Base-by-base conservation (phyloP, 2,888 invertebrate species). In the Amaurobius ferox region DNA sequence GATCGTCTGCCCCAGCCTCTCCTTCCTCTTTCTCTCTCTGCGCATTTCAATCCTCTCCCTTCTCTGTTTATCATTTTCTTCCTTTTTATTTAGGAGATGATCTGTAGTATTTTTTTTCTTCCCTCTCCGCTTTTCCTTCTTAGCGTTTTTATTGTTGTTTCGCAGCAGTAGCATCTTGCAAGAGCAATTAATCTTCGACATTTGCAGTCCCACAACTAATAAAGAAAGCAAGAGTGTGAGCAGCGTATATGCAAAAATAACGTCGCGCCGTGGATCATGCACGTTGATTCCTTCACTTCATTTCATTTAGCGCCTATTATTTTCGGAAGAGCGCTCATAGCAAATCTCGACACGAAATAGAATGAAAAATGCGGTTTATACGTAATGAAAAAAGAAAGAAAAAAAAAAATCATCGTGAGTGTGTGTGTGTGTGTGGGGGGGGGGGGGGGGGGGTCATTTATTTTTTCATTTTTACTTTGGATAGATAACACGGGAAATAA, bases 141-240 rank as follows among this genome's bases (percentile, higher is more conserved):
- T 61, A 29, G 19, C 16, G 23, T 35, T 71, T 81, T 81, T 70
- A 76, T 76, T 76, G 40, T 67, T 74, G 13, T 19, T 40, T 26
- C 48, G 55, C 66, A 32, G 62, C 64, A 70, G 74, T 7, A 55
- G 61, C 29, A 68, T 70, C 48, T 71, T 76, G 32, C 32, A 32
- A 62, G 26, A 19, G 55, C n/a, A 68, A 81, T 81, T 70, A 76
- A 76, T 76, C 81, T 76, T 70, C 73, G 55, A 66, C 66, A 67
- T 35, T 29, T n/a, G 28, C 66, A 16, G n/a, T 19, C 13, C 5
- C 39, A 19, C 28, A 26, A 26, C 62, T n/a, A 28, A n/a, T 55
- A 39, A 28, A 35, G 29, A 64, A 64, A 64, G 29, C 40, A 35
- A 35, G 9, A 35, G n/a, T n/a, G n/a, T n/a, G n/a, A n/a, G n/a